phyloP scores from a whole-genome alignment of 2,888 invertebrate genomes.

The Portevinia maculata region DNA sequence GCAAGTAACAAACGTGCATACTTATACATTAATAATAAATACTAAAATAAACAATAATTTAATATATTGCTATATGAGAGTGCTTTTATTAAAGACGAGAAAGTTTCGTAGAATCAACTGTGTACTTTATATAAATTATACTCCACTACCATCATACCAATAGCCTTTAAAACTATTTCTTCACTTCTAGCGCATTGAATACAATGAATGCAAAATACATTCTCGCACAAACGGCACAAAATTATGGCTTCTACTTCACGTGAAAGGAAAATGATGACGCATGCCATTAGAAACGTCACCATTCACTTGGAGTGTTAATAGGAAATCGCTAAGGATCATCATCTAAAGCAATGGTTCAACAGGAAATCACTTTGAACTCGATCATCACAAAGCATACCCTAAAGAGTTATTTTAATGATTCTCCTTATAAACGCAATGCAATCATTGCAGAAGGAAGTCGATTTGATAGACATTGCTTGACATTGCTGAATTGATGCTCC shows the following conservation, averaged over 20 bases:
- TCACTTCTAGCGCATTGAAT: neutral
- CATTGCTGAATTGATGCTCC: conserved; percentile 31
- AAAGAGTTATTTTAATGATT: conserved; percentile 10
- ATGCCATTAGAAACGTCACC: conserved; percentile 34
- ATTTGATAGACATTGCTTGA: conserved; percentile 36
- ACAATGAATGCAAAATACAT: conserved; percentile 1
- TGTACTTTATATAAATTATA: no score
- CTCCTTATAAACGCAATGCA: neutral
- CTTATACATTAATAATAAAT: no score
- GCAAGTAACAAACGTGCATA: no score
- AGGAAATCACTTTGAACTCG: conserved; percentile 64
- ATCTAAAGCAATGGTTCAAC: conserved; percentile 31
- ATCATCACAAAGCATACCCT: conserved; percentile 34
- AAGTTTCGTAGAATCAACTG: no score
- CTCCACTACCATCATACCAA: neutral
- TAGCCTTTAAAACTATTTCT: conserved; percentile 51
- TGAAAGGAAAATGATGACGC: conserved; percentile 8
- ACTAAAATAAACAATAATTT: no score
- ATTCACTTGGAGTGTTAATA: conserved; percentile 34
- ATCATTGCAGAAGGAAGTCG: neutral
- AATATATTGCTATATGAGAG: no score
- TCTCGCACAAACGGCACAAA: neutral
- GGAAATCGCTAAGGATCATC: conserved; percentile 54
- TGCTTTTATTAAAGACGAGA: no score
- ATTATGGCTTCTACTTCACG: conserved; percentile 2